Evolutionary conservation across 2,797 vertebrate genomes (phyloP).

Genomic region (Pygocentrus nattereri): DNA sequence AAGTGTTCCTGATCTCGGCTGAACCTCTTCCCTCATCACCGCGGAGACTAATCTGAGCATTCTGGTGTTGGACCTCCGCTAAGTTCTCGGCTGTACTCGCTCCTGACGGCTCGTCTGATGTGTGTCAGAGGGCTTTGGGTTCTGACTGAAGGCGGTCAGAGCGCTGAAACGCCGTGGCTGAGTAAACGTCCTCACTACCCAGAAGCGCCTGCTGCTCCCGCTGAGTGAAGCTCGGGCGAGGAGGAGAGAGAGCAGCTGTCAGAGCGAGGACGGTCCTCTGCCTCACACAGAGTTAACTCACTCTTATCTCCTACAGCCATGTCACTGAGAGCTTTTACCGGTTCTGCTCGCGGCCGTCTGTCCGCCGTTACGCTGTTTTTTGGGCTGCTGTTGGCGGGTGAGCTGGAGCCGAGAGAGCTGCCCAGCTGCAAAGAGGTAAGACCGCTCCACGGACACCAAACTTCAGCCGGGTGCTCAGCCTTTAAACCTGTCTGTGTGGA

Average conservation of each 20-base stretch:
- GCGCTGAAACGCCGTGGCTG: no score
- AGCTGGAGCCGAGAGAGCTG: constrained; percentile 67
- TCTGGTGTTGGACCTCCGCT: no score
- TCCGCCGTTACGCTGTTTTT: not conserved
- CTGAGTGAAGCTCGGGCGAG: not conserved
- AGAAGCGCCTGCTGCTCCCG: constrained; percentile 22
- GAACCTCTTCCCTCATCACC: no score
- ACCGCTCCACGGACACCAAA: not conserved
- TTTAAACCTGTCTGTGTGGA: not conserved
- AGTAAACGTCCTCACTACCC: not conserved
- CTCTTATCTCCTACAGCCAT: constrained; percentile 1
- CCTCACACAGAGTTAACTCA: not conserved
- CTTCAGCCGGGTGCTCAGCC: not conserved
- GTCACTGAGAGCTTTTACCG: constrained; percentile 1
- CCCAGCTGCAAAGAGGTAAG: constrained; percentile 85
- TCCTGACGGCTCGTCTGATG: no score
- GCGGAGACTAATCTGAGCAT: no score
- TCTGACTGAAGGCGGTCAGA: no score
- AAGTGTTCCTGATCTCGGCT: no score
- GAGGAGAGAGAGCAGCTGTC: constrained; percentile 23
- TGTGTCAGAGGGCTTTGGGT: no score
- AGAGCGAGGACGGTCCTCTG: not conserved
- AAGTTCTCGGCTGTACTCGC: no score
- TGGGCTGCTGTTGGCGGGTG: constrained; percentile 57
- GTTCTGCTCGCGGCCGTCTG: not conserved